Evolutionary conservation across 2,113 vertebrate genomes (phyloP), one percentile per base, ranked within the genome.

Genomic region (Catagonus wagneri): DNA sequence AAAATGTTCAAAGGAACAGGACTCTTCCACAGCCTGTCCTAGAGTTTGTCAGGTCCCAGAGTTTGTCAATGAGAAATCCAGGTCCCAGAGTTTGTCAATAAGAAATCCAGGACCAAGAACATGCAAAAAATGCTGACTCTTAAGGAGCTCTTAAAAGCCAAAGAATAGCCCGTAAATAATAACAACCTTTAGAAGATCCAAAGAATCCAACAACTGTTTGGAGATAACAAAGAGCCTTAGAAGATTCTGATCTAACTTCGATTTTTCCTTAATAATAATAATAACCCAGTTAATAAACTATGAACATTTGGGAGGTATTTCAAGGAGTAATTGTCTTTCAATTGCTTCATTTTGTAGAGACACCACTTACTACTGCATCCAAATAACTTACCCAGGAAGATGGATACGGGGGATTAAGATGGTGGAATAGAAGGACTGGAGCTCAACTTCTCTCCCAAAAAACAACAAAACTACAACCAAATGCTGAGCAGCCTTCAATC

Each of bases 111-210:
- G 34, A 25, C 0, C 23, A 29, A 61, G 44, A 88, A 54, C 9
- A n/a, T 6, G 19, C 14, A 68, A 63, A 61, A 85, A 69, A 29
- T 50, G 29, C 60, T 61, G 66, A 61, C n/a, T 63, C 3, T 32
- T 58, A 27, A 71, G 23, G 65, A 79, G 60, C 16, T 39, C 32
- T 83, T 76, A 5, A 81, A 83, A 86, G 72, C 39, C 61, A 94
- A 65, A 68, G 25, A 68, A 80, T 2, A 32, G 39, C 10, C 22
- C n/a, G 29, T 68, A 39, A 89, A 32, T 7, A 58, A 7, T 23
- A 52, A 96, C n/a, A 94, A 20, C 14, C 23, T 80, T 84, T 75
- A 74, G 89, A 80, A 94, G 74, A 66, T 1, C 17, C 34, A n/a
- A 80, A 63, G n/a, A 72, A 78, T 61, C 29, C 32, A 34, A 56